Conservation (phyloP, 2,113 vertebrate species). For the Platichthys stellatus region DNA sequence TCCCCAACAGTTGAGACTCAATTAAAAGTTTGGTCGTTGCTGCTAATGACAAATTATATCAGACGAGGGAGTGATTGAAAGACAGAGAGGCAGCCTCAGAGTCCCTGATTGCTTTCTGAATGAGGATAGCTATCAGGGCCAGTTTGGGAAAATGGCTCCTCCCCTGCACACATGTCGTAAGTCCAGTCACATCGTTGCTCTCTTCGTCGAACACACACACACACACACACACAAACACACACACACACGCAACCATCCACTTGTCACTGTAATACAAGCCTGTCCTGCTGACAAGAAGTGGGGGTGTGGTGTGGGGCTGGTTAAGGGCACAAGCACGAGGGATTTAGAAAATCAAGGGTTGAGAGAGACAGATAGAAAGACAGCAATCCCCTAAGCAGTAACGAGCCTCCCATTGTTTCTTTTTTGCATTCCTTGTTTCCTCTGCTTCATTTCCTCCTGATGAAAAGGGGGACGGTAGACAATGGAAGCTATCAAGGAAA, state of each 20-base stretch:
- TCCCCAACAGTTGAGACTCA: constrained; percentile 72
- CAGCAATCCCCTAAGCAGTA: constrained; percentile 65
- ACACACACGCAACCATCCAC: neutral
- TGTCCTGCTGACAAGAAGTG: constrained; percentile 58
- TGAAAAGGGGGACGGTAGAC: constrained; percentile 54
- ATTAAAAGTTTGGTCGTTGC: constrained; percentile 76
- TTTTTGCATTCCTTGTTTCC: constrained; percentile 18
- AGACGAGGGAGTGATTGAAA: constrained; percentile 66
- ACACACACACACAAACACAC: constrained; percentile 6
- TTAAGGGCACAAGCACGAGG: constrained; percentile 27
- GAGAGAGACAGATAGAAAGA: constrained; percentile 54
- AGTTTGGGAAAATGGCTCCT: constrained; percentile 50
- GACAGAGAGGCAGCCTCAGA: constrained; percentile 48
- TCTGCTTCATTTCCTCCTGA: constrained; percentile 34
- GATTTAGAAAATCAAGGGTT: constrained; percentile 61
- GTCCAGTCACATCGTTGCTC: neutral
- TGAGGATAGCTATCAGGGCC: constrained; percentile 58
- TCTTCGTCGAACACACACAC: constrained; percentile 26
- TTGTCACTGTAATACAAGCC: constrained; percentile 62
- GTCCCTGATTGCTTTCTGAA: constrained; percentile 75
- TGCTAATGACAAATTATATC: constrained; percentile 75
- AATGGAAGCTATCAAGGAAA: constrained; percentile 57
- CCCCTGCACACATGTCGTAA: constrained; percentile 27
- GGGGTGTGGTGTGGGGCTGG: neutral
- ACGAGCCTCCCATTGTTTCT: constrained; percentile 42